These are phyloP conservation scores for Frankliniella fusca DNA, from an alignment of 2,888 invertebrate genomes.

Conservation along the genomic window DNA sequence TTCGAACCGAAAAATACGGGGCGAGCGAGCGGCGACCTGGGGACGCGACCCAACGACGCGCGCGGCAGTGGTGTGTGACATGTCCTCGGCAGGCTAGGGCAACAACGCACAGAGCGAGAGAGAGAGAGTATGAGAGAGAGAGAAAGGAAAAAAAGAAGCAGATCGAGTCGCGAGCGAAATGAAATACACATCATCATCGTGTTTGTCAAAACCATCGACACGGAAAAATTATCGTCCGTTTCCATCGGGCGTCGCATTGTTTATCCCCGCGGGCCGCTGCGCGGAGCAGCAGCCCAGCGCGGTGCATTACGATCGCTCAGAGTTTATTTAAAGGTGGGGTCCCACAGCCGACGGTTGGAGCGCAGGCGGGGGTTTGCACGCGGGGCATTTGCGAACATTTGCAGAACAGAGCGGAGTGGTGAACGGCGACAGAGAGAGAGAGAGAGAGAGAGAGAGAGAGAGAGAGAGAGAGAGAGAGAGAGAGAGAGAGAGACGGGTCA, in stretches of 20 bases:
- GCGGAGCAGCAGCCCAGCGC: neutral
- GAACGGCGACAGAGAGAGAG: too few relatives aligned
- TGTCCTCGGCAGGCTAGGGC: too few relatives aligned
- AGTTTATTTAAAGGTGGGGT: neutral
- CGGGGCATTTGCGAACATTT: too few relatives aligned
- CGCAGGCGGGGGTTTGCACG: neutral
- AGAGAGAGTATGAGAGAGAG: too few relatives aligned
- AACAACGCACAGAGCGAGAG: too few relatives aligned
- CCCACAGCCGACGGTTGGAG: neutral
- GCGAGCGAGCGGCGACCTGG: neutral
- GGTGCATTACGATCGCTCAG: neutral
- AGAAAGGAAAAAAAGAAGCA: too few relatives aligned
- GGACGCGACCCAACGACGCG: neutral
- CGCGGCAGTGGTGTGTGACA: neutral
- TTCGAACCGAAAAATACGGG: neutral
- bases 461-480: too few relatives aligned
- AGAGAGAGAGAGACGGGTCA: too few relatives aligned
- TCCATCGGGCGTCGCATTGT: neutral
- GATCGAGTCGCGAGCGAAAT: too few relatives aligned
- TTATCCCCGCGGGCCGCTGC: neutral
- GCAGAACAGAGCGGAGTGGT: neutral
- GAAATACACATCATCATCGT: too few relatives aligned
- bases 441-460: too few relatives aligned
- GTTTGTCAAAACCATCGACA: slow-evolving; percentile 20
- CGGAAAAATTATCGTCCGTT: neutral